Evolutionary conservation across 1,140 invertebrate species (phyloP).

Genomic region (Drosophila pallidifrons): DNA sequence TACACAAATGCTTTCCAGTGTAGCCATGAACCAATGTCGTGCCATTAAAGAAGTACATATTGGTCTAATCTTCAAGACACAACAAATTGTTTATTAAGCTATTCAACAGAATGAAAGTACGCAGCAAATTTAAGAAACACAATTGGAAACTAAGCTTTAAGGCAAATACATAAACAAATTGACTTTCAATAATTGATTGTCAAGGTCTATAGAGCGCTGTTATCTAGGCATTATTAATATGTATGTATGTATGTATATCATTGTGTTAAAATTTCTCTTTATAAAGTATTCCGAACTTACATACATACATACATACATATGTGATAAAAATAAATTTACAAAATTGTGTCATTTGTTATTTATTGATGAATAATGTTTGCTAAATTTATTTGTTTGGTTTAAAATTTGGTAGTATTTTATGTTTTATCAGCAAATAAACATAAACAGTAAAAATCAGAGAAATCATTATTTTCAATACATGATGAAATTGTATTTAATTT

Average conservation of each 20-base stretch:
- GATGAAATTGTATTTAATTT: too few relatives aligned
- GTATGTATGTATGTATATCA: too few relatives aligned
- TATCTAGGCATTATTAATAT: background rate
- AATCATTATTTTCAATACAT: too few relatives aligned
- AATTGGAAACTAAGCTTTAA: background rate
- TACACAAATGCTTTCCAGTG: conserved; percentile 14
- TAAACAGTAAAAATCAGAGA: too few relatives aligned
- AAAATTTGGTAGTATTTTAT: too few relatives aligned
- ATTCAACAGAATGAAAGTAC: background rate
- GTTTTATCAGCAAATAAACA: too few relatives aligned
- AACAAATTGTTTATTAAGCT: background rate
- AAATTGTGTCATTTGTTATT: background rate
- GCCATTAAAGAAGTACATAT: conserved; percentile 18
- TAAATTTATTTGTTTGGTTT: too few relatives aligned
- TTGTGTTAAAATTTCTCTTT: too few relatives aligned
- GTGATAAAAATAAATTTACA: background rate
- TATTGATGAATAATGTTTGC: too few relatives aligned
- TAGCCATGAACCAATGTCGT: conserved; percentile 31
- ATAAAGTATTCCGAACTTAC: too few relatives aligned
- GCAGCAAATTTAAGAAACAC: background rate
- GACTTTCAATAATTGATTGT: background rate
- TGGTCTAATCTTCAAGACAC: conserved; percentile 3
- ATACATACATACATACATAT: too few relatives aligned
- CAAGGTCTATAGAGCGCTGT: background rate
- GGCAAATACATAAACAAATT: conserved; percentile 3